Conservation (phyloP, 2,888 invertebrate genomes). For the Eupithecia subumbrata region DNA sequence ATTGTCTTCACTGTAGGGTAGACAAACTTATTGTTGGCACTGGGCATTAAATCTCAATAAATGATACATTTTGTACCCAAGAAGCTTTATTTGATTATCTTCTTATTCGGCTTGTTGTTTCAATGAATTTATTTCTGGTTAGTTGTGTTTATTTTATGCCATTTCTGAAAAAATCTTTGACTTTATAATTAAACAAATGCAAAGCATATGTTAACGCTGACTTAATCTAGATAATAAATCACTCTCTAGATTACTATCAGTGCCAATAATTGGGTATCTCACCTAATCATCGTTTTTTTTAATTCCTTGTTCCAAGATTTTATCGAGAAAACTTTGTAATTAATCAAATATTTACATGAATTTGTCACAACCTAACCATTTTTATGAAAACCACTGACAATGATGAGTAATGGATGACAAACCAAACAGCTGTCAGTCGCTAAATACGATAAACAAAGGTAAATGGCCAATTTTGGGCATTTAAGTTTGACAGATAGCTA, state of each 20-base stretch:
- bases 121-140: not conserved
- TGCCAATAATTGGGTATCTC: not conserved
- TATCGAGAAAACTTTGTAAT: too few relatives aligned
- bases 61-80: not conserved
- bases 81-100: not conserved
- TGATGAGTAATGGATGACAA: too few relatives aligned
- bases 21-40: not conserved
- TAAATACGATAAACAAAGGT: too few relatives aligned
- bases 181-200: not conserved
- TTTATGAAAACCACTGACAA: too few relatives aligned
- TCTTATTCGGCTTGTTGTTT: not conserved
- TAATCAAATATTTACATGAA: too few relatives aligned
- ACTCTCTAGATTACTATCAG: too few relatives aligned
- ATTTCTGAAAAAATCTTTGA: not conserved
- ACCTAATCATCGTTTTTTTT: not conserved
- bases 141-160: not conserved
- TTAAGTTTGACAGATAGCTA: too few relatives aligned
- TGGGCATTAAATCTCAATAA: not conserved
- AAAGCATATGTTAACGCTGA: not conserved
- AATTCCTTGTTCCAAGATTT: not conserved
- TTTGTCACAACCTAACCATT: too few relatives aligned
- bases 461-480: too few relatives aligned
- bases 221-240: not conserved
- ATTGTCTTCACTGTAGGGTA: not conserved
- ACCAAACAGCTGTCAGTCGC: too few relatives aligned